Evolutionary conservation across 2,113 vertebrate species (phyloP).

Genomic region (Lepus americanus): DNA sequence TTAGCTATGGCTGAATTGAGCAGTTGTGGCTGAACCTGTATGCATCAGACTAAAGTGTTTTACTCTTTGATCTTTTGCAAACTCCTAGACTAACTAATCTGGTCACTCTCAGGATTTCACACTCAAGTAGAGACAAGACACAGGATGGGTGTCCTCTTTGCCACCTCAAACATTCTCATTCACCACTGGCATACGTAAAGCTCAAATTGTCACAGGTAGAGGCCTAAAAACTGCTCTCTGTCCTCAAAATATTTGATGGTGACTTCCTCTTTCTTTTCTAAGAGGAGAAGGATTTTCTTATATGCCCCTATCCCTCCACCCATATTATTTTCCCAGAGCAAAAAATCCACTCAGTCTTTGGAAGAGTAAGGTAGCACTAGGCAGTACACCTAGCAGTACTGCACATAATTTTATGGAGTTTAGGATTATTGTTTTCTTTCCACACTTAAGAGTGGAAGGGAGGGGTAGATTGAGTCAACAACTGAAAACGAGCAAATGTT

Average conservation of each 20-base stretch:
- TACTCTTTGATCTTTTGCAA: not conserved
- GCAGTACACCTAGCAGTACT: not conserved
- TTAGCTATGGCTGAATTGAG: not conserved
- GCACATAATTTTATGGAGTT: not conserved
- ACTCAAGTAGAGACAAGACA: not conserved
- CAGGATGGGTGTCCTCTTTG: not conserved
- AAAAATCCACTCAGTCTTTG: not conserved
- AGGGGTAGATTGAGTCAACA: not conserved
- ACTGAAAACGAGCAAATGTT: not conserved
- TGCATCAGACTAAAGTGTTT: not conserved
- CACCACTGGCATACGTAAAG: not conserved
- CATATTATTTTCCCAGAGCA: slow-evolving; percentile 45
- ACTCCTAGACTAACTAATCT: not conserved
- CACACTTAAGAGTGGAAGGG: not conserved
- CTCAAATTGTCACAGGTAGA: not conserved
- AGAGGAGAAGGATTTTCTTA: not conserved
- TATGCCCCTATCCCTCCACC: fast-evolving
- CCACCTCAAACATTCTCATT: not conserved
- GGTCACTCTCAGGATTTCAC: slow-evolving; percentile 34
- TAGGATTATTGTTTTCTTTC: slow-evolving; percentile 26
- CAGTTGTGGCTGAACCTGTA: not conserved
- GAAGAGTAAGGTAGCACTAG: not conserved
- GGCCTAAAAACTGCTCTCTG: not conserved
- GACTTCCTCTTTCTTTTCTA: not conserved
- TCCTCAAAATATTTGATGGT: not conserved